These are phyloP conservation scores for Ladona fulva DNA, from an alignment of 1,140 invertebrate species.

Conservation along the genomic window DNA sequence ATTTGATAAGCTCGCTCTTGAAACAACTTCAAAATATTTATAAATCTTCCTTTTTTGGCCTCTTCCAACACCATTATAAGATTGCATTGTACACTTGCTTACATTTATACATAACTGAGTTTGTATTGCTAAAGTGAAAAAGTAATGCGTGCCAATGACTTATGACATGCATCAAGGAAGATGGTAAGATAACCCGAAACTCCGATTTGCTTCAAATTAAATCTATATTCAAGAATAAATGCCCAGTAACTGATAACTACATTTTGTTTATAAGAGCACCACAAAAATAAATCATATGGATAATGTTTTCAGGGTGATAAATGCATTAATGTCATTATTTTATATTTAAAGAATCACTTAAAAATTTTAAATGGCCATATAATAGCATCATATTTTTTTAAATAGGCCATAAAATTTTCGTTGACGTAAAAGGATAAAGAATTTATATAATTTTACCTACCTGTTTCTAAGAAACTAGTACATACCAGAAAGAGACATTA, in stretches of 20 bases:
- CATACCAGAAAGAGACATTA: not conserved
- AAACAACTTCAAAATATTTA: constrained; percentile 4
- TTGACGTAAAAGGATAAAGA: not conserved
- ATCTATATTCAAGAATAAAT: not conserved
- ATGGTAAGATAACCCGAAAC: constrained; percentile 1
- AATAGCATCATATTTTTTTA: not conserved
- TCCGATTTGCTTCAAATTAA: not conserved
- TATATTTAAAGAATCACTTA: not conserved
- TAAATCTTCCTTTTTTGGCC: constrained; percentile 1
- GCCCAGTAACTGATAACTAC: not conserved
- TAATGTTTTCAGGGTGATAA: not conserved
- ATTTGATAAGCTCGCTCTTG: constrained; percentile 4
- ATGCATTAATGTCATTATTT: not conserved
- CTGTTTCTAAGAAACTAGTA: not conserved
- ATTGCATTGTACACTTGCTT: constrained; percentile 5
- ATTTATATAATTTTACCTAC: not conserved
- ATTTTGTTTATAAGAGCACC: not conserved
- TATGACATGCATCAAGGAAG: not conserved
- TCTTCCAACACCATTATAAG: constrained; percentile 5
- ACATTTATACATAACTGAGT: not conserved
- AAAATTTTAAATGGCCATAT: not conserved
- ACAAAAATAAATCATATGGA: not conserved
- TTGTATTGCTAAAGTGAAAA: constrained; percentile 10
- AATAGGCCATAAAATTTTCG: not conserved
- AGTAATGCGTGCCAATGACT: not conserved